A percentile compares a stretch with the other conserved stretches of the same genome.
These are phyloP conservation scores for Ptychobarbus kaznakovi DNA, from an alignment of 2,797 vertebrate species.

Conservation along the genomic window DNA sequence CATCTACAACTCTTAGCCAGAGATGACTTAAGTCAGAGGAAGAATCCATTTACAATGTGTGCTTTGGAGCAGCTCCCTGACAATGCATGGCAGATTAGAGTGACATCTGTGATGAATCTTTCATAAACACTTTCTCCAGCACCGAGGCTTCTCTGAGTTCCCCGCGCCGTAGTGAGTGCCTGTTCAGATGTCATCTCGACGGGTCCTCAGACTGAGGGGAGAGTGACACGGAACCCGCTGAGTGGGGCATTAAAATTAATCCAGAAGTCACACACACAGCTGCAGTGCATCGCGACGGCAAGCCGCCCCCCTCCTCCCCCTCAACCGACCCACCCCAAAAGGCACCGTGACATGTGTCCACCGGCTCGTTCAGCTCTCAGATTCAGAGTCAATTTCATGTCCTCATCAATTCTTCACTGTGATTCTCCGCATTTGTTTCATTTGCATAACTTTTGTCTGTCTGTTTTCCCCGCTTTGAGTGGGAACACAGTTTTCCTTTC, in stretches of 20 bases:
- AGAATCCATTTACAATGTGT: conserved; percentile 98
- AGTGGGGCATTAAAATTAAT: conserved; percentile 96
- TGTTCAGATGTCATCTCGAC: conserved; percentile 89
- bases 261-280: conserved; percentile 79
- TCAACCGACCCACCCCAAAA: conserved; percentile 77
- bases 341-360: conserved; percentile 78
- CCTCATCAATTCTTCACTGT: conserved; percentile 84
- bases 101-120: conserved; percentile 98
- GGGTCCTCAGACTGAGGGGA: conserved; percentile 77
- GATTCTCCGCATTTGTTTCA: conserved; percentile 74
- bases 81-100: conserved; percentile 99
- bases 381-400: conserved; percentile 77
- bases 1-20: conserved; percentile 75
- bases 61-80: conserved; percentile 96
- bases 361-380: conserved; percentile 68
- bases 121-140: conserved; percentile 88
- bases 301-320: not conserved
- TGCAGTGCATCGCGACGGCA: not conserved
- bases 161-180: conserved; percentile 88
- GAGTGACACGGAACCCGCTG: conserved; percentile 88
- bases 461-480: conserved; percentile 62
- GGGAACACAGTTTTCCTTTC: conserved; percentile 67
- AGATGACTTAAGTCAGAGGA: conserved; percentile 93
- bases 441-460: conserved; percentile 76
- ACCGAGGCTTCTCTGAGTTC: conserved; percentile 69